These are phyloP conservation scores for Microvelia longipes DNA, from an alignment of 1,140 invertebrate genomes.

Conservation along the genomic window DNA sequence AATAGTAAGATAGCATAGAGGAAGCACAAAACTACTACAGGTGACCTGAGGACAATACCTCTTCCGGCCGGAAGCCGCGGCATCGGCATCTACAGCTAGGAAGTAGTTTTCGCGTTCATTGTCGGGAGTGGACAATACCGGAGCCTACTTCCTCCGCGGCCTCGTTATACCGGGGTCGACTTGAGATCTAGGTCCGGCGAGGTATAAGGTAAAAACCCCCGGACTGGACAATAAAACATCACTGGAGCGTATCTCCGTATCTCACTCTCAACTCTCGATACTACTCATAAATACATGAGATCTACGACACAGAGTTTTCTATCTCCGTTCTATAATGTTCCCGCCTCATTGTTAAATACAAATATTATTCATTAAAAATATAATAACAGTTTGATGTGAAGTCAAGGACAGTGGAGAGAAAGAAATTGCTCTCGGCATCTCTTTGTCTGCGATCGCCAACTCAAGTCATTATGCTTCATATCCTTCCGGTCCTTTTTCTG, in stretches of 20 bases:
- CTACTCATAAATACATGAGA: not conserved
- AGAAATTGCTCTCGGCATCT: too few relatives aligned
- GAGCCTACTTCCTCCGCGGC: not conserved
- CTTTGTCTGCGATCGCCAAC: too few relatives aligned
- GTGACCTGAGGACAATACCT: not conserved
- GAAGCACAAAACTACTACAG: not conserved
- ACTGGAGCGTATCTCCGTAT: not conserved
- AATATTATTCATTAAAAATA: too few relatives aligned
- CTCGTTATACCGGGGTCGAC: not conserved
- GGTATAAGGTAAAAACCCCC: not conserved
- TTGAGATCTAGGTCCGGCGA: not conserved
- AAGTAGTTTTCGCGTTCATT: not conserved
- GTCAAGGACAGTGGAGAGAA: too few relatives aligned
- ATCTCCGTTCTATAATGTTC: not conserved
- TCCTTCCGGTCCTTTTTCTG: too few relatives aligned
- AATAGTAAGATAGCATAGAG: not conserved
- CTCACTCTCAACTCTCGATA: not conserved
- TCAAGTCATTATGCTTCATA: too few relatives aligned
- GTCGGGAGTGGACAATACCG: not conserved
- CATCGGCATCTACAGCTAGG: not conserved
- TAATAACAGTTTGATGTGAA: too few relatives aligned
- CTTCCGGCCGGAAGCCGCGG: not conserved
- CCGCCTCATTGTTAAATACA: too few relatives aligned
- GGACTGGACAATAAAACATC: not conserved
- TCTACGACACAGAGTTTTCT: not conserved